phyloP scores from a whole-genome alignment of 2,113 vertebrate species.

The Euleptes europaea region DNA sequence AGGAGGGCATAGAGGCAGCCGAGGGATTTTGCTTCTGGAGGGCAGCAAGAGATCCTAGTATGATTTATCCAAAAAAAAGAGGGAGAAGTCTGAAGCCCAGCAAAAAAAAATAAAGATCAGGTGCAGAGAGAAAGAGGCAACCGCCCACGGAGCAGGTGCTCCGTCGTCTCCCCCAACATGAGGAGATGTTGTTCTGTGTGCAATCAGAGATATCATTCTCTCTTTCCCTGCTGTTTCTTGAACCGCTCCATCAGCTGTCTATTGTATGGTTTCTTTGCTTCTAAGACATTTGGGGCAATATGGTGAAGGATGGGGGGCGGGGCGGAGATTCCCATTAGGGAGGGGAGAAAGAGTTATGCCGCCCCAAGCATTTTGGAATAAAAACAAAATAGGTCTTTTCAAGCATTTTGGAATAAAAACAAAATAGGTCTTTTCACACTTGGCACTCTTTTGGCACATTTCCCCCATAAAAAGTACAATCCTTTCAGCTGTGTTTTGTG shows the following conservation, averaged over 20 bases:
- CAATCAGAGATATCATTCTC: slow-evolving; percentile 10
- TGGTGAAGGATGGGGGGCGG: neutral
- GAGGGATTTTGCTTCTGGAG: neutral
- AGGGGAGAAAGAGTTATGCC: too few relatives aligned
- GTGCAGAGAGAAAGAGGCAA: slow-evolving; percentile 48
- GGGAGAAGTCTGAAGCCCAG: slow-evolving; percentile 34
- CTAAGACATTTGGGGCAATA: neutral
- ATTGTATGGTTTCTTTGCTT: neutral
- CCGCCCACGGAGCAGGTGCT: slow-evolving; percentile 44
- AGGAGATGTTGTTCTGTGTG: slow-evolving; percentile 33
- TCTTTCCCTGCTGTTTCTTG: neutral
- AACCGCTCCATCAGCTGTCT: neutral
- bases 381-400: too few relatives aligned
- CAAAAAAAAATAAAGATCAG: slow-evolving; percentile 8
- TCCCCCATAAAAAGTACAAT: too few relatives aligned
- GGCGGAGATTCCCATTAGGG: too few relatives aligned
- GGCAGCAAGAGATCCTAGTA: neutral
- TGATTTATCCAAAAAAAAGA: neutral
- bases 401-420: too few relatives aligned
- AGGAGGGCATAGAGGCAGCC: too few relatives aligned
- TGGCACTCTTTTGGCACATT: too few relatives aligned
- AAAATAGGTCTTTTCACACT: too few relatives aligned
- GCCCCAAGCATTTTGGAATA: too few relatives aligned
- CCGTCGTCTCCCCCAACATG: neutral
- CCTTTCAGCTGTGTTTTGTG: too few relatives aligned